Evolutionary conservation across 1,140 invertebrate genomes (phyloP).

Genomic region (Cardiocondyla obscurior): DNA sequence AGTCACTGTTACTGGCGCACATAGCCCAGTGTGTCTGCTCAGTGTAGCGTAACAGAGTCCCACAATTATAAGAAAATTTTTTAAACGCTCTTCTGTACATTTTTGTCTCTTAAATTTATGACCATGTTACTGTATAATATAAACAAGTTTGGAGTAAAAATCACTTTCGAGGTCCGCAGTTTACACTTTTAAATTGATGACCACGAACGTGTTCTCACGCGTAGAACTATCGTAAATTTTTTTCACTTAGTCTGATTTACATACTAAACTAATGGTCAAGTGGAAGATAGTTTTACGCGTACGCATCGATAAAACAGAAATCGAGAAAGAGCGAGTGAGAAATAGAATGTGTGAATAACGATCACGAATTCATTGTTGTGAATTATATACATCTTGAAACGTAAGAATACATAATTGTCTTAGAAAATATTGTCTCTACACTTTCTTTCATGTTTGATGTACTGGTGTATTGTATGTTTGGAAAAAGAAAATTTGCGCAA

Average conservation of each 20-base stretch:
- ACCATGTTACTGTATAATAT: conserved; percentile 75
- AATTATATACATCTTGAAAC: conserved; percentile 60
- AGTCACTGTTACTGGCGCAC: conserved; percentile 58
- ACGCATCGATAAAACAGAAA: conserved; percentile 53
- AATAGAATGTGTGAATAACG: conserved; percentile 5
- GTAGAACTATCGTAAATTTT: too few species aligned
- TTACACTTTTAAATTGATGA: conserved; percentile 71
- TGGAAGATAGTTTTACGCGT: conserved; percentile 58
- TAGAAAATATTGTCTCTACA: conserved; percentile 28
- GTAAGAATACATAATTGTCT: conserved; percentile 55
- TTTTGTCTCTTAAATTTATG: conserved; percentile 81
- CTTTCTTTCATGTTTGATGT: conserved; percentile 14
- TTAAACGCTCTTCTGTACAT: conserved; percentile 83
- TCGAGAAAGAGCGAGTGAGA: conserved; percentile 27
- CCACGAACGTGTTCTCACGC: conserved; percentile 60
- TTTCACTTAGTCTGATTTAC: too few species aligned
- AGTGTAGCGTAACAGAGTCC: conserved; percentile 79
- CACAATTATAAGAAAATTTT: conserved; percentile 78
- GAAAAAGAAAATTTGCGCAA: conserved; percentile 1
- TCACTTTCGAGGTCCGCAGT: conserved; percentile 65
- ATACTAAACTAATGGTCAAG: conserved; percentile 58
- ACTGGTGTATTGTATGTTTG: too few species aligned
- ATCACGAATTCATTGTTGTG: conserved; percentile 58
- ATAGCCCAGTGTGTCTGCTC: conserved; percentile 74
- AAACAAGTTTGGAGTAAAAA: conserved; percentile 70